Base-by-base conservation (phyloP, 1,140 invertebrate genomes). In the Drosophila kanapiae region DNA sequence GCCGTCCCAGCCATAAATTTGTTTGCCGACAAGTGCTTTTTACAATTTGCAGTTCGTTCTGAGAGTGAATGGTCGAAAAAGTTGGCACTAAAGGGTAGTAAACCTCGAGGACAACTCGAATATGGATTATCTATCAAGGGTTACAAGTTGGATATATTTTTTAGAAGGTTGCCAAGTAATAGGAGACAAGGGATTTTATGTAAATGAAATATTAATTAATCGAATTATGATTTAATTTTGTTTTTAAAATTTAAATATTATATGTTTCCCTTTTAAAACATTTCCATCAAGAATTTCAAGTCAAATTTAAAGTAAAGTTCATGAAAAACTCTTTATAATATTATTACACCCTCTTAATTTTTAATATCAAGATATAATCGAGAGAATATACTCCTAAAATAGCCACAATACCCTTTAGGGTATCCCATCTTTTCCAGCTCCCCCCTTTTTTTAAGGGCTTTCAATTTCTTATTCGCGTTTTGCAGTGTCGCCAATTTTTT, bases 1-100 rank as follows among this genome's bases (percentile, higher is more conserved):
- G 33, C 49, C 67, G 67, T 77, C 57, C 54, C 72, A 48, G 64
- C 57, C 84, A 87, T 87, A 90, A 88, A 87, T 84, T 78, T 81
- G 70, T 81, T 83, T 63, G 70, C 64, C 79, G 69, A 74, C 84
- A 80, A 88, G 78, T 90, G 81, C 85, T 81, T 85, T 58, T 67
- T 71, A 90, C 85, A 91, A 90, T 90, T 90, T 91, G 75, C 85
- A 90, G 81, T 82, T 85, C 85, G 82, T 90, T 85, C 71, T 54
- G 56, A 37, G 70, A 72, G 68, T 71, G 53, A 72, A 72, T 59
- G 69, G 51, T 48, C 43, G 27, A 71, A 68, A 23, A 72, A 72
- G 68, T 58, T 72, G 13, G 35, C 42, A 35, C 29, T 42, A 72
- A 72, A 72, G 69, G 53, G 67, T 72, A 43, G 67, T 37, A 45